Base-by-base conservation (phyloP, 2,888 invertebrate species). In the Synanthedon myopaeformis region DNA sequence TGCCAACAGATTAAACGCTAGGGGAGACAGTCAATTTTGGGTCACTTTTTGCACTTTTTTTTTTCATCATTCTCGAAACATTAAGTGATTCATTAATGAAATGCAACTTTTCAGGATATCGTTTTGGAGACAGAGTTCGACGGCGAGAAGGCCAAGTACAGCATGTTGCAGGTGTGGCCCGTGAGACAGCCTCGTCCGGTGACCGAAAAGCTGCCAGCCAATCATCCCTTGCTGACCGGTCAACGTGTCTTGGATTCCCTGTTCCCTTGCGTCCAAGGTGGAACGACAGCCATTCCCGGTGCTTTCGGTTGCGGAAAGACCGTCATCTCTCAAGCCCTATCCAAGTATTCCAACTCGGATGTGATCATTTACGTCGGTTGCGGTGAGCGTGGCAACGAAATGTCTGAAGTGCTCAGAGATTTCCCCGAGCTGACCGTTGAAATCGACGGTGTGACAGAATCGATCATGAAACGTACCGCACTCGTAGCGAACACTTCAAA, bases 301-400 rank as follows among this genome's bases (percentile, higher is more conserved):
- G 99, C 99, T 73, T 99, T 99, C 89, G 99, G 99, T 82, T 99
- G 99, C 87, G 99, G 99, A 69, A 99, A 99, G 90, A 99, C 99
- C 82, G 99, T 99, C 72, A 99, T 99, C 88, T 99, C 99, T 5
- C 99, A 99, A 88, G 96, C 99, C 2, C 89, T 99, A 58, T 99
- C 99, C 70, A 99, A 99, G 86, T 99, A 97, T 88, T 99, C 98
- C 76, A 99, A 99, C 90, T 98, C 98, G 54, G 99, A 99, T 82
- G 97, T 99, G 74, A 99, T 99, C 83, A 89, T 99, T 71, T 99
- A 99, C 89, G 99, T 99, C 60, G 99, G 99, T 57, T 99, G 99
- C 87, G 99, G 99, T 56, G 99, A 99, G 90, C 94, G 99, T 89
- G 99, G 95, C 90, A 99, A 99, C 89, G 99, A 99, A 91, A 99